These are phyloP conservation scores for Zoroaster sp. DNA, from an alignment of 53 echinoderm and acorn worm species.

Conservation along the genomic window DNA sequence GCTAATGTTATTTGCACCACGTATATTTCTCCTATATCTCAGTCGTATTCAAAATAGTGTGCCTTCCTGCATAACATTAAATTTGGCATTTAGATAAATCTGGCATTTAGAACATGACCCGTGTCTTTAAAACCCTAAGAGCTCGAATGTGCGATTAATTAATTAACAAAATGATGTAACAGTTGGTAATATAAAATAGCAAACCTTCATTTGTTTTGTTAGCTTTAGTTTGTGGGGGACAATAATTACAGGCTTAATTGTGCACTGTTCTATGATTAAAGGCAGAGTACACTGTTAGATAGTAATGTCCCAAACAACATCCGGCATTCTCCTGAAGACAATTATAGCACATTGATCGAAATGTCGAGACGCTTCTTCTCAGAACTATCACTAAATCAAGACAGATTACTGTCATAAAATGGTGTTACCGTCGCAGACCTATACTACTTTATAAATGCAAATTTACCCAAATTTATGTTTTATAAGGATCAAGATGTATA, in stretches of 20 bases:
- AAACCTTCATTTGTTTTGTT: background rate
- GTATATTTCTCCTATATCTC: background rate
- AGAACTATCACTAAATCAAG: too few relatives aligned
- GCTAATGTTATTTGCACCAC: slow-evolving; percentile 10
- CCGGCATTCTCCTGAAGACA: background rate
- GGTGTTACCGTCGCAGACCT: too few relatives aligned
- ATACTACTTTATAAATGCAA: too few relatives aligned
- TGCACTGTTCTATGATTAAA: too few relatives aligned
- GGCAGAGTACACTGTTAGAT: too few relatives aligned
- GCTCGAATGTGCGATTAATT: background rate
- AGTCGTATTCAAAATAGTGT: background rate
- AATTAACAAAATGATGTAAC: background rate
- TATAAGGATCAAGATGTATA: too few relatives aligned
- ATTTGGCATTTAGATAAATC: background rate
- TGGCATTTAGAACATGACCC: too few relatives aligned
- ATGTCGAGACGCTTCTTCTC: too few relatives aligned
- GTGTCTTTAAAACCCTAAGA: background rate
- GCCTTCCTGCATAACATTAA: background rate
- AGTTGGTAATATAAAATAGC: background rate
- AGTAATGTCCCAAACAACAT: background rate
- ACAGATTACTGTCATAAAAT: too few relatives aligned
- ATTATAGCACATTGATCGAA: background rate
- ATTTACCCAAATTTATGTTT: too few relatives aligned
- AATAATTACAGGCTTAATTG: background rate
- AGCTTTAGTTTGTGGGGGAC: background rate